Percentiles rank a stretch among this genome's conserved stretches.
phyloP scores from a whole-genome alignment of 2,797 vertebrate genomes.

The Pantherophis alleghaniensis region DNA sequence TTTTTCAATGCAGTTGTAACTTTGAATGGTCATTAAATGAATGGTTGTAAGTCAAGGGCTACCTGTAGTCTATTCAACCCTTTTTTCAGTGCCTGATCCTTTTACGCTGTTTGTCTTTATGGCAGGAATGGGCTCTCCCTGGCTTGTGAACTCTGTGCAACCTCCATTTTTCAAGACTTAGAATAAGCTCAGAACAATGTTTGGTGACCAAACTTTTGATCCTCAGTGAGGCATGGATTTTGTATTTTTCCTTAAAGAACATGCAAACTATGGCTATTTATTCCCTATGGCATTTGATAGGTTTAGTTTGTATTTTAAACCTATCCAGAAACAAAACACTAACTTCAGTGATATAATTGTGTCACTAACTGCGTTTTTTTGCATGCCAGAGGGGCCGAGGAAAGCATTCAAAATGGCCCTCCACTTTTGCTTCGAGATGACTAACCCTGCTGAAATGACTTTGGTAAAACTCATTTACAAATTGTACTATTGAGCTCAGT shows the following conservation, averaged over 20 bases:
- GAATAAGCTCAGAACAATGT: not conserved
- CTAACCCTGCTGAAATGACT: not conserved
- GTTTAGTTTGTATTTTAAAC: not conserved
- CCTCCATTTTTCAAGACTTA: not conserved
- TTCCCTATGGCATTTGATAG: not conserved
- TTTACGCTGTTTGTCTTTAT: not conserved
- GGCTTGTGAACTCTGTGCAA: not conserved
- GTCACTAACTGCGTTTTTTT: not conserved
- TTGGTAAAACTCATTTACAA: not conserved
- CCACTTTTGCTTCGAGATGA: not conserved
- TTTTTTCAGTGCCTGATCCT: not conserved
- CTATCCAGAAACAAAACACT: not conserved
- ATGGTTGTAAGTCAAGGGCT: not conserved
- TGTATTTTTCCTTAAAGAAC: not conserved
- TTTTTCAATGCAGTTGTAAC: not conserved
- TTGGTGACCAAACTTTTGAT: not conserved
- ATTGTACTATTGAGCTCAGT: not conserved
- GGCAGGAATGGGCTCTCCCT: not conserved
- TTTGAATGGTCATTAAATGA: not conserved
- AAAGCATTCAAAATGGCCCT: not conserved
- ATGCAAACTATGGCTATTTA: not conserved
- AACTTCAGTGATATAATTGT: not conserved
- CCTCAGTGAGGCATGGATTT: not conserved
- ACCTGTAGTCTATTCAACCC: not conserved
- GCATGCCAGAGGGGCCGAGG: not conserved